Conservation (phyloP, 2,888 invertebrate genomes). For the Sipha maydis region DNA sequence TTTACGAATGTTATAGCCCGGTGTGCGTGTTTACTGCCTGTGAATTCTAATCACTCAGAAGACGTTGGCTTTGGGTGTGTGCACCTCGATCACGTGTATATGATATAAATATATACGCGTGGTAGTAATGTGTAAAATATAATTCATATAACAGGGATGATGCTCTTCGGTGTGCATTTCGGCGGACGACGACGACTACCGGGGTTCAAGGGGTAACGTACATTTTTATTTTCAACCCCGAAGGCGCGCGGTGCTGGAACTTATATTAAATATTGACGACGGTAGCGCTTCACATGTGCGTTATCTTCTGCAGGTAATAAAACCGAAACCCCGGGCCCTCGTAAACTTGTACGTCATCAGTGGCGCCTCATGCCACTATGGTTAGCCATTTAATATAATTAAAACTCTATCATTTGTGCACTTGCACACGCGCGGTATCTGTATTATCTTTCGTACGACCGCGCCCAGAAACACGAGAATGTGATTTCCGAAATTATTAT, state of each 20-base stretch:
- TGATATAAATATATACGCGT: no score
- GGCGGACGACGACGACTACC: not conserved
- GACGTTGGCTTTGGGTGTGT: not conserved
- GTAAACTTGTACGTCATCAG: not conserved
- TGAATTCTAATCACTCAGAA: conserved; percentile 34
- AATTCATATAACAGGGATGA: no score
- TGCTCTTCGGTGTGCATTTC: no score
- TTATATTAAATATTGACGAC: not conserved
- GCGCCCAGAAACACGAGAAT: conserved; percentile 55
- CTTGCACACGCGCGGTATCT: not conserved
- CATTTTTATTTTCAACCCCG: not conserved
- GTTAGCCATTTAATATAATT: conserved; percentile 56
- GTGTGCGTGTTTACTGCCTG: conserved; percentile 52
- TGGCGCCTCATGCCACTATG: not conserved
- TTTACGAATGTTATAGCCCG: not conserved
- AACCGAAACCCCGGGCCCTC: conserved; percentile 43
- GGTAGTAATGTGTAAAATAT: not conserved
- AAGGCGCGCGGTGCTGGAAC: not conserved
- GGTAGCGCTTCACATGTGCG: conserved; percentile 49
- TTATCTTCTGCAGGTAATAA: conserved; percentile 51
- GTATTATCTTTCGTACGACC: conserved; percentile 15
- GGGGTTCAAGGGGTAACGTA: not conserved
- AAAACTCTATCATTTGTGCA: conserved; percentile 12
- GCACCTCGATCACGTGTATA: not conserved
- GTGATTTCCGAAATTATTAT: conserved; percentile 47